Conservation (phyloP, 2,888 invertebrate species). For the Spilosoma lubricipeda region DNA sequence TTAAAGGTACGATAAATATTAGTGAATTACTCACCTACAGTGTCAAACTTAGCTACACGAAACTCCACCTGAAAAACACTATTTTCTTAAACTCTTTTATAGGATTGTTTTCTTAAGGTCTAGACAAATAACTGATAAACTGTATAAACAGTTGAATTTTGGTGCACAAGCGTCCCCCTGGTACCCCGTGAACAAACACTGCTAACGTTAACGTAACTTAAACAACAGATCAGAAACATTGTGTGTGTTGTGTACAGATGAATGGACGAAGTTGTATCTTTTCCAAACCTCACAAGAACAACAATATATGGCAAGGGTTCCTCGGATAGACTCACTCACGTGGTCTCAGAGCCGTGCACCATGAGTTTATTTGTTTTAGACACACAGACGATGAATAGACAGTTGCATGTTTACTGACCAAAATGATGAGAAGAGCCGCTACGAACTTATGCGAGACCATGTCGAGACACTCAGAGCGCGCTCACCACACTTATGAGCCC, state of each 20-base stretch:
- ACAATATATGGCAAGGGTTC: not conserved
- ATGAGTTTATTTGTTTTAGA: not conserved
- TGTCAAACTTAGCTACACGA: conserved; percentile 9
- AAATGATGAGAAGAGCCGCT: conserved; percentile 8
- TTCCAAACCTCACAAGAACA: not conserved
- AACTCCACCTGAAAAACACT: conserved; percentile 17
- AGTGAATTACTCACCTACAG: conserved; percentile 14
- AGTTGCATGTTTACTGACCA: conserved; percentile 17
- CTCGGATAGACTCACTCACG: not conserved
- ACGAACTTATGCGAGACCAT: conserved; percentile 15
- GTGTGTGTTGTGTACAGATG: not conserved
- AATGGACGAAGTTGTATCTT: not conserved
- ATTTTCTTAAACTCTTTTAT: not conserved
- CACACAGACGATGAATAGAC: not conserved
- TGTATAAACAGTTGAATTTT: not conserved
- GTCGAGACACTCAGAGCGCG: conserved; percentile 8
- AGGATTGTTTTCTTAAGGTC: not conserved
- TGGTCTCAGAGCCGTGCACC: not conserved
- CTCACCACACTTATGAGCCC: conserved; percentile 7
- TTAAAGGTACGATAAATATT: too few relatives aligned
- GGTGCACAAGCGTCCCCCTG: not conserved
- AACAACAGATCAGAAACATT: not conserved
- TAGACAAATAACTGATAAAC: not conserved
- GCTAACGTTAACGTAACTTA: too few relatives aligned
- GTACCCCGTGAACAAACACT: not conserved